phyloP scores from a whole-genome alignment of 2,113 vertebrate species.

The Gorsachius goisagi region DNA sequence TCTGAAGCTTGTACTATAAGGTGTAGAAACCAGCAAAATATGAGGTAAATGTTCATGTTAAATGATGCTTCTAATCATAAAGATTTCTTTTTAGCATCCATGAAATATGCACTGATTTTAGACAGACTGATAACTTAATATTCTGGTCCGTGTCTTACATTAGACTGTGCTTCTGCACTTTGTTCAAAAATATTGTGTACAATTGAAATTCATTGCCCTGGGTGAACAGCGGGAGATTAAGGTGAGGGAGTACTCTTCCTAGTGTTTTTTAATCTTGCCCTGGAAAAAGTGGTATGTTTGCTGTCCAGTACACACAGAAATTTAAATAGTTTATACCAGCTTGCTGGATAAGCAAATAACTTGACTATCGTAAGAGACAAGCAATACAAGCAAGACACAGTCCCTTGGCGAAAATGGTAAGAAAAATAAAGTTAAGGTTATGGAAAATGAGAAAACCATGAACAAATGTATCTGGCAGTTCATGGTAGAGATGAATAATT shows the following conservation, averaged over 20 bases:
- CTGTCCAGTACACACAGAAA: background rate
- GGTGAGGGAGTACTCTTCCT: background rate
- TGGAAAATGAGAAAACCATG: background rate
- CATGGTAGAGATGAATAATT: background rate
- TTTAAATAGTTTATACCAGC: background rate
- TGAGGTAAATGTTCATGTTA: background rate
- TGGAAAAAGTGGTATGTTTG: background rate
- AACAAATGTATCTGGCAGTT: background rate
- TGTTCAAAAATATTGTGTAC: background rate
- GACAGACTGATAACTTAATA: background rate
- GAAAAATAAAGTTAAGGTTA: background rate
- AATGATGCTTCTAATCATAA: background rate
- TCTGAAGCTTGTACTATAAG: background rate
- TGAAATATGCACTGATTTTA: background rate
- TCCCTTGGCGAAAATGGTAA: background rate
- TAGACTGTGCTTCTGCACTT: background rate
- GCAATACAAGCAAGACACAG: background rate
- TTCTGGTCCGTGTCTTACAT: background rate
- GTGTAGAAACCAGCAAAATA: background rate
- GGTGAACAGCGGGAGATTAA: background rate
- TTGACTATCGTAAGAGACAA: background rate
- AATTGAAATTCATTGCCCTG: background rate
- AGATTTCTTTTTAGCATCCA: background rate
- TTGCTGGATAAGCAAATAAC: background rate
- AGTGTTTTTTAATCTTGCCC: background rate